phyloP scores from a whole-genome alignment of 2,113 vertebrate species.

The Bos taurus region ARS-UCD2.0 NC_037350.1:37001501-37002000 shows the following conservation, averaged over 20 bases:
- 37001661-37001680: not conserved
- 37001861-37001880: not conserved
- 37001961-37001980: too few species aligned
- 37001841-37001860: not conserved
- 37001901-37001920: too few species aligned
- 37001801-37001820: constrained; percentile 29
- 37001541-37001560: constrained; percentile 21
- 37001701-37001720: not conserved
- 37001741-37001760: not conserved
- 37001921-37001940: too few species aligned
- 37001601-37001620: constrained; percentile 21
- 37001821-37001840: not conserved
- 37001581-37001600: constrained; percentile 17
- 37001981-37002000: too few species aligned
- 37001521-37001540: constrained; percentile 37
- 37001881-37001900: too few species aligned
- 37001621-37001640: constrained; percentile 24
- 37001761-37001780: not conserved
- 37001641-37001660: constrained; percentile 21
- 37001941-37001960: too few species aligned
- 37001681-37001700: not conserved
- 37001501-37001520: constrained; percentile 50
- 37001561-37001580: not conserved
- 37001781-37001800: not conserved
- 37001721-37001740: not conserved